Evolutionary conservation across 2,797 vertebrate genomes (phyloP), one percentile per base, ranked within the genome.

Genomic region (Hydrocynus forskahlii): DNA sequence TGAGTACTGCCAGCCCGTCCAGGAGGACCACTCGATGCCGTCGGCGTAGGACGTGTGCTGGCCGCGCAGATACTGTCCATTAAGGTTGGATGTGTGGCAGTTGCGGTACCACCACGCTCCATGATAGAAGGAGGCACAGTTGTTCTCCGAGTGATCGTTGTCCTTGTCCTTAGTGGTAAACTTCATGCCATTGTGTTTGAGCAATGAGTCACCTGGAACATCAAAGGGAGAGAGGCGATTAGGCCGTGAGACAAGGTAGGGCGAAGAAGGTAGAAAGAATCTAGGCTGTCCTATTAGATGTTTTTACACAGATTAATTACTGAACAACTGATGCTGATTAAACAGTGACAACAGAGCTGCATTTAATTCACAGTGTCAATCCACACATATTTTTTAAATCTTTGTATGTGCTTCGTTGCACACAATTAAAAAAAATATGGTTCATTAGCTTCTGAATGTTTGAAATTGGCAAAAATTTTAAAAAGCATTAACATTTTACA

Each of bases 51-150:
- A 99, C 68, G 96, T 92, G 68, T 98, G 97, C 55, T 96, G 94
- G 59, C 97, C 97, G 0, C 88, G 91, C 75, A 98, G 94, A 92
- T 98, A 99, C 90, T 97, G 96, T 45, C 97, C 97, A 0, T 99
- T 99, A 85, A 98, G 95, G 94, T 99, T 99, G 88, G 97, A 97
- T 0, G 96, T 97, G 93, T 99, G 97, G 90, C 97, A 99, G 92
- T 97, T 98, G 23, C 96, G 96, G 90, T 99, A 99, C 97, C 97
- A 99, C 97, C 97, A 99, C 25, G 97, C 97, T 0, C 97, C 97
- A 3, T 96, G 96, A 90, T 98, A 98, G 89, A 97, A 97, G 0
- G 96, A 89, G 0, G 97, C 97, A 0, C 97, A 99, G 94, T 99
- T 98, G 92, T 98, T 98, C 91, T 98, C 97, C 0, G 97, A 99